These are phyloP conservation scores for Lophura nycthemera DNA, from an alignment of 2,113 vertebrate species.

Conservation along the genomic window DNA sequence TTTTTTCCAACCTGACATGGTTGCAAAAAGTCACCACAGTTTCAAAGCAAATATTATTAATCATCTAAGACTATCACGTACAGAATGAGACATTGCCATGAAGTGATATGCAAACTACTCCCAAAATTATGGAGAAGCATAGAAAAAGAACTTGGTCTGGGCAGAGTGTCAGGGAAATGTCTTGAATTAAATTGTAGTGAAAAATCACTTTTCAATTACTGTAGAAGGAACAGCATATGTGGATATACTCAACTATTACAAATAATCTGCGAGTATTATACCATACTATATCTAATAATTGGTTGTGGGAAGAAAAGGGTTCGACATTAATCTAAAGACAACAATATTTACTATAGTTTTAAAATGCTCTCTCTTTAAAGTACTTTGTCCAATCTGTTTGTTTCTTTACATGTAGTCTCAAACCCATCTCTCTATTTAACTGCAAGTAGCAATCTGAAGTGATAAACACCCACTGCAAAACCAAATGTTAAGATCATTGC, in stretches of 20 bases:
- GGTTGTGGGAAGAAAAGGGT: not conserved
- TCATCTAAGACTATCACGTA: not conserved
- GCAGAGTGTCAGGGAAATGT: slow-evolving; percentile 9
- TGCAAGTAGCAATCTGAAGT: not conserved
- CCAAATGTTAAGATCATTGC: not conserved
- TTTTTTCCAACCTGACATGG: not conserved
- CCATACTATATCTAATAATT: not conserved
- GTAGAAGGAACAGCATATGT: not conserved
- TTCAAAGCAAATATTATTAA: not conserved
- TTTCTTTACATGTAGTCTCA: not conserved
- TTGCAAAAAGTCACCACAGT: not conserved
- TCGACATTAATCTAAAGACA: not conserved
- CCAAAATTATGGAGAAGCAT: not conserved
- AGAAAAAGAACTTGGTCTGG: not conserved
- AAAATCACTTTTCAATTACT: not conserved
- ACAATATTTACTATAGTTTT: not conserved
- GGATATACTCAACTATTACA: not conserved
- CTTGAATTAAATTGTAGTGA: not conserved
- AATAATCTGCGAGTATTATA: not conserved
- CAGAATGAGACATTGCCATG: not conserved
- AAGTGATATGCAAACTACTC: not conserved
- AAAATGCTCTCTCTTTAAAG: not conserved
- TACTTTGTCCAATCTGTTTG: not conserved
- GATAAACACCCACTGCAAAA: not conserved
- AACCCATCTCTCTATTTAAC: not conserved